Conservation (phyloP, 1,140 invertebrate species). For the Helicoverpa zea region DNA sequence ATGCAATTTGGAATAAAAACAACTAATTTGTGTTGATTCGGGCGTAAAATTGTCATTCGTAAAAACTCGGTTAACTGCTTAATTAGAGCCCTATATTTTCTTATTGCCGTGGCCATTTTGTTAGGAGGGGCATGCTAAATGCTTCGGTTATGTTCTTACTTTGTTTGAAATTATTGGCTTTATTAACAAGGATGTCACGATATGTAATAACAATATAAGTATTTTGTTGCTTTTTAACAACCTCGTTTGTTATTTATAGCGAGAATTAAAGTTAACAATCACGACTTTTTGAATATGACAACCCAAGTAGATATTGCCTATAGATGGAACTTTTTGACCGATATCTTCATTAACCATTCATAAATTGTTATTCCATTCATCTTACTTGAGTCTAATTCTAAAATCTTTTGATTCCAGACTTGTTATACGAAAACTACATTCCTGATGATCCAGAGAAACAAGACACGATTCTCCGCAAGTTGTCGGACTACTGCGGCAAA, state of each 20-base stretch:
- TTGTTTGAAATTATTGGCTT: conserved; percentile 37
- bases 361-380: too few relatives aligned
- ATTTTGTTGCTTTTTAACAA: conserved; percentile 34
- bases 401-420: conserved; percentile 82
- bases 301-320: background rate
- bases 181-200: conserved; percentile 45
- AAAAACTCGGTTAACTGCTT: conserved; percentile 68
- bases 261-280: conserved; percentile 44
- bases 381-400: background rate
- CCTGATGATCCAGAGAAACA: conserved; percentile 86
- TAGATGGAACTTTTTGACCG: background rate
- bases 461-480: conserved; percentile 88
- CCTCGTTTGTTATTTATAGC: conserved; percentile 38
- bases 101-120: conserved; percentile 67
- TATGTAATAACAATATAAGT: conserved; percentile 15
- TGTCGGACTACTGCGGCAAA: conserved; percentile 91
- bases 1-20: conserved; percentile 56
- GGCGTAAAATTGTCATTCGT: conserved; percentile 76
- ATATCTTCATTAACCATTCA: too few relatives aligned
- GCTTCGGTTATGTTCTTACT: conserved; percentile 6
- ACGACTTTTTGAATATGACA: conserved; percentile 23
- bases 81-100: conserved; percentile 71
- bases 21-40: conserved; percentile 73
- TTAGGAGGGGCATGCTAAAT: conserved; percentile 54
- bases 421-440: conserved; percentile 88